Evolutionary conservation across 2,797 vertebrate species (phyloP).

Genomic region (Chelidonichthys spinosus): DNA sequence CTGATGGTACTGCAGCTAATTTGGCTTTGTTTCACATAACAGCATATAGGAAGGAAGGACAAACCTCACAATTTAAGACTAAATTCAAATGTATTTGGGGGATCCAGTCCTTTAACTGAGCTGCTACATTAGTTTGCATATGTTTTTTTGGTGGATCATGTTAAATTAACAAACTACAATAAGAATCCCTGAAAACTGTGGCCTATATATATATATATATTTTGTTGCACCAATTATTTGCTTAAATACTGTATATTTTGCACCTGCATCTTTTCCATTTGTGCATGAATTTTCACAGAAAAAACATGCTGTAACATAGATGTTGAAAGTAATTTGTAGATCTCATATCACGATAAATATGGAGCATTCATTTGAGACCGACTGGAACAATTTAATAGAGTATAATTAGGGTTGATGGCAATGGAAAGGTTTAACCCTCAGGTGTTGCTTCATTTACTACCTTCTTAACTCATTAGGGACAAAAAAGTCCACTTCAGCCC

Average conservation of each 20-base stretch:
- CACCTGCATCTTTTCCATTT: background rate
- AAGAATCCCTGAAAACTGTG: background rate
- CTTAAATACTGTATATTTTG: background rate
- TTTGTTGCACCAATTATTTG: background rate
- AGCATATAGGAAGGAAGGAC: no score
- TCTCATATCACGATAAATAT: background rate
- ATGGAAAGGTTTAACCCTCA: conserved; percentile 8
- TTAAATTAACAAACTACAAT: background rate
- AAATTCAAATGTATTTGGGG: background rate
- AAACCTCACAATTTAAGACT: background rate
- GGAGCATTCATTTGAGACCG: background rate
- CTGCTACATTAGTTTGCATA: no score
- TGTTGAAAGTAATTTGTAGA: background rate
- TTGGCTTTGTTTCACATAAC: no score
- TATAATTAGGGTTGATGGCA: conserved; percentile 4
- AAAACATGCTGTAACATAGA: background rate
- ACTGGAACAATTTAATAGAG: background rate
- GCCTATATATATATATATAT: background rate
- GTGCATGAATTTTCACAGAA: background rate
- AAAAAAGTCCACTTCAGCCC: no score
- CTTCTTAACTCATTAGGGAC: no score
- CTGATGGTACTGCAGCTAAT: no score
- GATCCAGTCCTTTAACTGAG: background rate
- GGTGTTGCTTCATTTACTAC: no score
- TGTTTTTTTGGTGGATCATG: no score